Evolutionary conservation across 2,113 vertebrate genomes (phyloP).

Genomic region (Sialia sialis): DNA sequence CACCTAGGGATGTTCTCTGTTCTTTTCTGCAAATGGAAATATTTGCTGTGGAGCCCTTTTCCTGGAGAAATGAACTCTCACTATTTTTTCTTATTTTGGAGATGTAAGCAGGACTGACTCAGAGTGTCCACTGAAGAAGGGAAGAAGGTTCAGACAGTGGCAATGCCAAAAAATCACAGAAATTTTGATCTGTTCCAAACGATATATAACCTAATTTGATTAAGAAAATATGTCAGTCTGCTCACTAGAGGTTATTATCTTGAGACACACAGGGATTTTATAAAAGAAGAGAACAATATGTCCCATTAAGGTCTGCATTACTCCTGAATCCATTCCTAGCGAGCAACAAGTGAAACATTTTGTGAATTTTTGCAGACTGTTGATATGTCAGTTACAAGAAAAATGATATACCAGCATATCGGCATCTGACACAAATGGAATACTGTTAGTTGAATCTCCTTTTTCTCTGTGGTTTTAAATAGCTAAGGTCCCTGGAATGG

Average conservation of each 20-base stretch:
- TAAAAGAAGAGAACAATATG: not conserved
- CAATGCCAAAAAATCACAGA: not conserved
- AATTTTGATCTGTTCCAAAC: not conserved
- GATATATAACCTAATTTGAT: not conserved
- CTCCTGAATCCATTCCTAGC: not conserved
- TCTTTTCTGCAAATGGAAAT: not conserved
- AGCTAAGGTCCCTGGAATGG: not conserved
- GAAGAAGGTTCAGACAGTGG: not conserved
- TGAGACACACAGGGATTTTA: not conserved
- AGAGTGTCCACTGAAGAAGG: not conserved
- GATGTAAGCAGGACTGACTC: not conserved
- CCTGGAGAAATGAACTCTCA: not conserved
- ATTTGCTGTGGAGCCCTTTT: not conserved
- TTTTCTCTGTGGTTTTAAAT: not conserved
- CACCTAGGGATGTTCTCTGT: not conserved
- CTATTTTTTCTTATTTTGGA: not conserved
- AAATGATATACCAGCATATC: not conserved
- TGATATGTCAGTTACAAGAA: not conserved
- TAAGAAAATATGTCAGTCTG: not conserved
- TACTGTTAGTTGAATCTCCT: not conserved
- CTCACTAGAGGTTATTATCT: not conserved
- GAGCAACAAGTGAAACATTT: not conserved
- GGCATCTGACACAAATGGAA: not conserved
- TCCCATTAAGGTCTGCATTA: not conserved
- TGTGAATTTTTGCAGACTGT: not conserved